Base-by-base conservation (phyloP, 2,888 invertebrate genomes). In the Polyploca ridens region DNA sequence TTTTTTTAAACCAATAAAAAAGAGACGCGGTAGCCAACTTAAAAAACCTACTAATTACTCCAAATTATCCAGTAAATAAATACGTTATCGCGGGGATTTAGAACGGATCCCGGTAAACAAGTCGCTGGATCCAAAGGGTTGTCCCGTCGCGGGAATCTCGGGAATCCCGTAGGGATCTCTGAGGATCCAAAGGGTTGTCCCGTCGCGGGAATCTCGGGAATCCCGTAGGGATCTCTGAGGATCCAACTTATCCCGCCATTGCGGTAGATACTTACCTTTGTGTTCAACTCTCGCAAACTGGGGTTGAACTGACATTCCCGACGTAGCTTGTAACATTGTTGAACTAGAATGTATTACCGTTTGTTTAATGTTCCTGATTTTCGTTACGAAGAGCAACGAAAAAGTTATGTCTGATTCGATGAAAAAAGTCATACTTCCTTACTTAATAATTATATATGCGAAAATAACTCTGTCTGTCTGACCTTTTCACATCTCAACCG, bases 51-150 rank as follows among this genome's bases (percentile, higher is more conserved):
- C 8, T 41, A 41, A 41, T 41, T 41, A 41, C 13, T 41, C 10
- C 11, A 13, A 35, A 58, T 33, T 33, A 27, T 33, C 33, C 19
- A 58, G 11, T 27, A 16, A 54, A 54, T 54, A 54, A 35, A 35
- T 35, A 27, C 5, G 10, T 19, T 19, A 54, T n/a, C 16, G 54
- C 54, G 19, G 54, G 27, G 54, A 54, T 54, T 54, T 19, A 10
- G 3, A 54, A 54, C 54, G 54, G n/a, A 46, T 46, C n/a, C 5
- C 41, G 13, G 38, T 44, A 44, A n/a, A n/a, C 10, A 19, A 19
- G 16, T 54, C 19, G 19, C 54, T 10, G 3, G 8, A 74, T 81
- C 76, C 79, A 77, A 82, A 79, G 81, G 78, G 77, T 80, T 71
- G 71, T 67, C 60, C 67, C 68, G 66, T 60, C 67, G 63, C 70